Percentiles rank a stretch among this genome's conserved stretches.
Evolutionary conservation across 2,797 vertebrate genomes (phyloP).

Genomic region (Sebastes iracundus): DNA sequence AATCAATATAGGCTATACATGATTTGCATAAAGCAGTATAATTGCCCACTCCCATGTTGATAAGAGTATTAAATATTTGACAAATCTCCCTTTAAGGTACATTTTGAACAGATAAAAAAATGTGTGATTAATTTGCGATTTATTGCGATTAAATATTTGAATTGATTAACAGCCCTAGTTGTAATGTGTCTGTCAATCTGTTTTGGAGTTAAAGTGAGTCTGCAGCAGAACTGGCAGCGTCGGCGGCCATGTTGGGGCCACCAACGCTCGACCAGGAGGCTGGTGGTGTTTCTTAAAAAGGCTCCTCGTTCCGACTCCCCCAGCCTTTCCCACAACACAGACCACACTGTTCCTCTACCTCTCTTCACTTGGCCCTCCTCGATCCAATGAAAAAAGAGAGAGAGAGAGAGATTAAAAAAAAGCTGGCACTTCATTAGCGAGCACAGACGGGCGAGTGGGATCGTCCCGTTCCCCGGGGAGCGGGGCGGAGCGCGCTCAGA

Average conservation of each 20-base stretch:
- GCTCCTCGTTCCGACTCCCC: constrained; percentile 47
- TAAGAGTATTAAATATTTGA: no score
- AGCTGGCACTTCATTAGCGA: constrained; percentile 78
- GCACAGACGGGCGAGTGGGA: constrained; percentile 82
- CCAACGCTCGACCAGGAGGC: constrained; percentile 15
- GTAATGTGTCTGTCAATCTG: background rate
- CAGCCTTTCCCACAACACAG: constrained; percentile 53
- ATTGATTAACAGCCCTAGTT: background rate
- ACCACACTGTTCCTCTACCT: constrained; percentile 52
- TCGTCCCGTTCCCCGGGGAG: constrained; percentile 74
- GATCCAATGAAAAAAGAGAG: constrained; percentile 13
- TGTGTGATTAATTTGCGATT: no score
- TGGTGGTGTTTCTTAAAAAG: constrained; percentile 59
- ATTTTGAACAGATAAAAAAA: no score
- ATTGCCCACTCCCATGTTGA: no score
- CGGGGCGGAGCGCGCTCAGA: constrained; percentile 64
- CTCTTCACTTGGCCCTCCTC: constrained; percentile 50
- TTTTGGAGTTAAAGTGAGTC: background rate
- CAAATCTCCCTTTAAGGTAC: no score
- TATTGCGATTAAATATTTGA: no score
- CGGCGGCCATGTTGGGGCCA: constrained; percentile 32
- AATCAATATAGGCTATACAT: no score
- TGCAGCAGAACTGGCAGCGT: constrained; percentile 24
- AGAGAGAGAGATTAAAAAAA: constrained; percentile 10
- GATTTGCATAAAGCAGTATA: no score